A percentile compares a stretch with the other conserved stretches of the same genome.
Conservation (phyloP, 2,888 invertebrate species). For the Alviniconcha strummeri region DNA sequence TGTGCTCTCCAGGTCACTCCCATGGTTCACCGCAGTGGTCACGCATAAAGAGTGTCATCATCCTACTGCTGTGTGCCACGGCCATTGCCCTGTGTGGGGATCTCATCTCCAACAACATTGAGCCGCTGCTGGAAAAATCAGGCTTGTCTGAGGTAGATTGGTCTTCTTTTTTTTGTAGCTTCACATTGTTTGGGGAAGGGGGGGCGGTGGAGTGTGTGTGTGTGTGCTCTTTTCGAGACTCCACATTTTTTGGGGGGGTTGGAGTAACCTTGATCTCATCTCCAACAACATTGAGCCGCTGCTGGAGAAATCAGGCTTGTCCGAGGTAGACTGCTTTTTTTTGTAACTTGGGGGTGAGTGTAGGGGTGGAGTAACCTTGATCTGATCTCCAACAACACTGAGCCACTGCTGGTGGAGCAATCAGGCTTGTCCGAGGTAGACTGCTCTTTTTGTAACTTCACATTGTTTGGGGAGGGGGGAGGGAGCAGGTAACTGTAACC, state of each 20-base stretch:
- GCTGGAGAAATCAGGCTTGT: conserved; percentile 57
- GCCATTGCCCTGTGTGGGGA: conserved; percentile 68
- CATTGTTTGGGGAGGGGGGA: too few species aligned
- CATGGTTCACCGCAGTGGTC: conserved; percentile 63
- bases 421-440: conserved; percentile 65
- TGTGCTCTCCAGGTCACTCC: conserved; percentile 2
- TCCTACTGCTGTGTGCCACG: conserved; percentile 59
- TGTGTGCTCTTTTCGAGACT: too few species aligned
- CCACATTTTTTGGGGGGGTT: too few species aligned
- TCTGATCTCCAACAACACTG: conserved; percentile 65
- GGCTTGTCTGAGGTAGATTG: conserved; percentile 63
- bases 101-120: conserved; percentile 65
- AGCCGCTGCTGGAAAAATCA: conserved; percentile 57
- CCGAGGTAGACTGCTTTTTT: conserved; percentile 53
- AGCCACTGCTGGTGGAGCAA: conserved; percentile 57
- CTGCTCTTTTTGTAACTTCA: too few species aligned
- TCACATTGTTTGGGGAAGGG: too few species aligned
- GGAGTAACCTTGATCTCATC: conserved; percentile 50
- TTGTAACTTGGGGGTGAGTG: too few species aligned
- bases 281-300: conserved; percentile 66
- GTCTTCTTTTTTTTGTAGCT: neutral
- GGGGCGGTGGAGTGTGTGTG: too few species aligned
- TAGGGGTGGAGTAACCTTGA: conserved; percentile 39
- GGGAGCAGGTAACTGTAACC: conserved; percentile 39
- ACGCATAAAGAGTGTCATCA: conserved; percentile 60